Evolutionary conservation across 2,797 vertebrate genomes (phyloP).

Genomic region (Limosa lapponica): DNA sequence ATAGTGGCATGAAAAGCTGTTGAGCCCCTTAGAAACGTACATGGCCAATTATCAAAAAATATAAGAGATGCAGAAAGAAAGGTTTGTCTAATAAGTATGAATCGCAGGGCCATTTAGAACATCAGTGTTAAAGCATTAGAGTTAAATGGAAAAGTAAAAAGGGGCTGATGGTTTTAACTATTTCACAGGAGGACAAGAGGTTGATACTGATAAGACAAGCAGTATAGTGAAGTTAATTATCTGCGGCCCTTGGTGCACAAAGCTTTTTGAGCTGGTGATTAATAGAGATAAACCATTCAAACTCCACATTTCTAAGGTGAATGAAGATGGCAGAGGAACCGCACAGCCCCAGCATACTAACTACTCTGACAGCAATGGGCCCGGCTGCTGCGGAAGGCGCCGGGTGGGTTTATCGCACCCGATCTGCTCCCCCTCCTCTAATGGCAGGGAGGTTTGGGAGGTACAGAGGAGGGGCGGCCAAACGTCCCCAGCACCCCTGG

Average conservation of each 20-base stretch:
- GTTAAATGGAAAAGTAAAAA: conserved; percentile 79
- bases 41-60: conserved; percentile 78
- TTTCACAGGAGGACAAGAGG: conserved; percentile 77
- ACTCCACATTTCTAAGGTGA: conserved; percentile 76
- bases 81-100: conserved; percentile 78
- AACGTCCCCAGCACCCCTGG: background rate
- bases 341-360: conserved; percentile 67
- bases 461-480: background rate
- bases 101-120: conserved; percentile 73
- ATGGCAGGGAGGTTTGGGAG: background rate
- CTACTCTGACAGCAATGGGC: background rate
- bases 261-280: conserved; percentile 77
- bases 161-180: conserved; percentile 75
- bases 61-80: conserved; percentile 75
- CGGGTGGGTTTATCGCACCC: background rate
- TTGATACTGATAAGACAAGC: conserved; percentile 76
- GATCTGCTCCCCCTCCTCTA: background rate
- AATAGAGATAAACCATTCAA: conserved; percentile 79
- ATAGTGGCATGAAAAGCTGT: conserved; percentile 72
- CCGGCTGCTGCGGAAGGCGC: background rate
- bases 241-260: conserved; percentile 72
- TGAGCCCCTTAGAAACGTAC: conserved; percentile 77
- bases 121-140: conserved; percentile 77
- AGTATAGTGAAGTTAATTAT: conserved; percentile 78
- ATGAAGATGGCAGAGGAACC: conserved; percentile 70